Evolutionary conservation across 2,888 invertebrate genomes (phyloP), one percentile per base, ranked within the genome.

Genomic region (Choristoneura rosaceana): DNA sequence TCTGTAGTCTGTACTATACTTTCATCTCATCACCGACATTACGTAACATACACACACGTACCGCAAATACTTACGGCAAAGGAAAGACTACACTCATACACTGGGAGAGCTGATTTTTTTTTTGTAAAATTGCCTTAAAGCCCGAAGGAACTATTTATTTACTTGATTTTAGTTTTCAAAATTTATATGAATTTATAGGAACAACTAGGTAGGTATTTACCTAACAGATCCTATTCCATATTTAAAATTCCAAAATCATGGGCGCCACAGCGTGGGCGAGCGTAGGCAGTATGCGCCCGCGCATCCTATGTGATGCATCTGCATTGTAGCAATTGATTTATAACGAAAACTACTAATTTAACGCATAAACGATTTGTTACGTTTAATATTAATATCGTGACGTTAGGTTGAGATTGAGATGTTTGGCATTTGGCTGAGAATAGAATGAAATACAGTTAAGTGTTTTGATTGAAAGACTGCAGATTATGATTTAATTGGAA

Each of bases 211-310:
- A 25, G 25, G 25, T 25, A 25, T 25, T 25, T 25, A 25, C 1
- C 38, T 1, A 7, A 7, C 5, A 3, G 38, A 38, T 38, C 14
- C 5, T 47, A n/a, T n/a, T 25, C 8, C 33, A 8, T 58, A 9
- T 58, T 58, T 10, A 14, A 41, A 41, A 61, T 70, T 58, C 50
- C 61, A 14, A 71, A 78, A 17, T 52, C 70, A 77, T 88, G 83
- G 88, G 78, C 77, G 82, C 86, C 77, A 5, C 9, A 65, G 34
- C 41, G 65, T 66, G 38, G 59, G 52, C 67, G 59, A 5, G 59
- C 15, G 59, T 67, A 45, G 60, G 63, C 38, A 43, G 43, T 12
- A 4, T 43, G 43, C 50, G 58, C 14, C 33, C 7, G 64, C 55
- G 61, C 71, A 66, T 67, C 71, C 60, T 43, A 66, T 69, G 68